Evolutionary conservation across 2,113 vertebrate genomes (phyloP).

Genomic region (Ammodytes marinus): DNA sequence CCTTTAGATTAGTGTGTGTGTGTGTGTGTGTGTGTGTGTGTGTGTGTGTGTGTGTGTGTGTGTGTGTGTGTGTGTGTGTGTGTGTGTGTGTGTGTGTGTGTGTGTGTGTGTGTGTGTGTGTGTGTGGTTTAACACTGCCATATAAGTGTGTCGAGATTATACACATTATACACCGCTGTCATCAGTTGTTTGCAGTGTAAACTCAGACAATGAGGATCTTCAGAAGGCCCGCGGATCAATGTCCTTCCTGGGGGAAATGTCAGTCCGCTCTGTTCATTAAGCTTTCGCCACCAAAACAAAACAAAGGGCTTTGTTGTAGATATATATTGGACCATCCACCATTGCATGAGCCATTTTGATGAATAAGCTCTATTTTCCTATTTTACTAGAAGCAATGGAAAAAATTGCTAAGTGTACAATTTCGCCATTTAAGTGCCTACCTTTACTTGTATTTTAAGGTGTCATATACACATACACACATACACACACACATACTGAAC

Average conservation of each 20-base stretch:
- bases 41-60: not conserved
- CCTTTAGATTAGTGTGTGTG: slow-evolving; percentile 45
- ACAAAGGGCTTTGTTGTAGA: slow-evolving; percentile 66
- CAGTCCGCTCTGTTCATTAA: slow-evolving; percentile 78
- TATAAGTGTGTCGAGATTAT: slow-evolving; percentile 23
- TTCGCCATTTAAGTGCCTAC: slow-evolving; percentile 23
- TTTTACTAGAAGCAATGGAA: slow-evolving; percentile 57
- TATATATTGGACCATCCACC: slow-evolving; percentile 65
- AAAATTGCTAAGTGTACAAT: slow-evolving; percentile 65
- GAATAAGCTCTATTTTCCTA: slow-evolving; percentile 59
- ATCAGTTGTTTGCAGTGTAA: slow-evolving; percentile 71
- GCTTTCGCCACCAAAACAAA: slow-evolving; percentile 74
- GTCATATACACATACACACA: not conserved
- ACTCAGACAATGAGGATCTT: slow-evolving; percentile 74
- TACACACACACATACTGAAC: no score
- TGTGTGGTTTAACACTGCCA: not conserved
- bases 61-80: not conserved
- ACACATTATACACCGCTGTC: slow-evolving; percentile 52
- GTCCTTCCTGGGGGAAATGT: slow-evolving; percentile 80
- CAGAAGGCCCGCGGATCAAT: slow-evolving; percentile 72
- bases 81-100: not conserved
- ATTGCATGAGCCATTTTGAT: slow-evolving; percentile 48
- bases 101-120: not conserved
- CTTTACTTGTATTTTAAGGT: slow-evolving; percentile 32
- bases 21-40: not conserved